Evolutionary conservation across 2,888 invertebrate species (phyloP), one percentile per base, ranked within the genome.

Genomic region (Odontomyia ornata): DNA sequence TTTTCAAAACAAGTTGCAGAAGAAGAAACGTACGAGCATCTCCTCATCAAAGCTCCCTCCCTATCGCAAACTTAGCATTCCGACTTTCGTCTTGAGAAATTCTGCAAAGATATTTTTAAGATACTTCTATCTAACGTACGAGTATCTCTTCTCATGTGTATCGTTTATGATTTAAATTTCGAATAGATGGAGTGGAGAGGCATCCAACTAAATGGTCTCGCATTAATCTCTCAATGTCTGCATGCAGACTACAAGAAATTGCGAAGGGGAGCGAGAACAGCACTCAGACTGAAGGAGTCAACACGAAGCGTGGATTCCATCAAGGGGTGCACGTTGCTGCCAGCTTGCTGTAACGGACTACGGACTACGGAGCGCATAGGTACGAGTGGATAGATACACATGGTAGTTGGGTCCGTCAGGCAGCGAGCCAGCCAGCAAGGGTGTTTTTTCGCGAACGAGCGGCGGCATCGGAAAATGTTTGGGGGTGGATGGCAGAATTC

Each of bases 401-500:
- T 36, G 36, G 36, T 36, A 3, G 36, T 36, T 36, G n/a, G 7
- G 43, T 13, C 43, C 18, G 52, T 15, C n/a, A 52, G 52, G 7
- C 52, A 52, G 52, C 18, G 3, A 52, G 52, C 7, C 52, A 52
- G 52, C 52, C 52, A 52, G 52, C 52, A n/a, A 52, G 52, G n/a
- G 36, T 36, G 36, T 3, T 36, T 36, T 36, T 36, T n/a, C 9
- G 36, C 36, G 36, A 36, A 52, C 4, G 52, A 52, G 18, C n/a
- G 52, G 18, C 18, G 52, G 52, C 18, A 52, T 52, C 52, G 52
- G 13, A 15, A 18, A 4, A 25, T 57, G 21, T 1, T 21, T 15
- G 73, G 36, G 57, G 36, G 36, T 69, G 69, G 23, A 52, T 60
- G 73, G 57, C n/a, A 60, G 57, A 52, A 72, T 56, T 18, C 46